Conservation (phyloP, 2,113 vertebrate genomes). For the Rhinopithecus roxellana region DNA sequence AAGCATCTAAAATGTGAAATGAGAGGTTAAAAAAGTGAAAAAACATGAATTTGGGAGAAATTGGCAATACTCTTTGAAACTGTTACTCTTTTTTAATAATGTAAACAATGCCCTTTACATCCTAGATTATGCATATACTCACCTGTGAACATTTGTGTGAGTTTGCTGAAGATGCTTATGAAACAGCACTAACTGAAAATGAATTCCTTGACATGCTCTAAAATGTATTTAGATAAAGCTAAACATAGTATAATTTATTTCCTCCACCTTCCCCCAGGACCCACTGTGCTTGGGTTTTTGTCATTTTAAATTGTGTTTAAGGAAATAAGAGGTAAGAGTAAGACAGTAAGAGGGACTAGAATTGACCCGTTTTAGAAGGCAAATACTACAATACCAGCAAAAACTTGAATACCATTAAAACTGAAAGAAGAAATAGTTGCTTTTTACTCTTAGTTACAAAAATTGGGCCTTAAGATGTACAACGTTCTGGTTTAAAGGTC, state of each 20-base stretch:
- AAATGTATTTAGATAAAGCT: not conserved
- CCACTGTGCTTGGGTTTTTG: not conserved
- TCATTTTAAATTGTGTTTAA: not conserved
- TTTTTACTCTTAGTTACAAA: conserved; percentile 36
- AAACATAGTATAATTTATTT: not conserved
- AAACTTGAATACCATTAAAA: not conserved
- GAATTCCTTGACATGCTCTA: not conserved
- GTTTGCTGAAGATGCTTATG: not conserved
- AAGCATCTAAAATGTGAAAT: not conserved
- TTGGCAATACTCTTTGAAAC: not conserved
- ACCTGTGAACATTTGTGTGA: not conserved
- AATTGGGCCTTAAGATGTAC: not conserved
- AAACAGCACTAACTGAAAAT: not conserved
- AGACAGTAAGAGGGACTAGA: not conserved
- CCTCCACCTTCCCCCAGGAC: not conserved
- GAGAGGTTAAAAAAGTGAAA: not conserved
- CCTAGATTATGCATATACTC: not conserved
- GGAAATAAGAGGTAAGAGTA: too few relatives aligned
- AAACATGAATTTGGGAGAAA: not conserved
- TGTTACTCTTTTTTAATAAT: not conserved
- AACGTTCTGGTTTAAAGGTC: not conserved
- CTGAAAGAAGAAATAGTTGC: not conserved
- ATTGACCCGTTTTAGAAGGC: conserved; percentile 2
- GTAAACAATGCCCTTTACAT: not conserved
- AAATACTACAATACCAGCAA: not conserved